Conservation (phyloP, 2,888 invertebrate species). For the Pseudeuparius sepicola region DNA sequence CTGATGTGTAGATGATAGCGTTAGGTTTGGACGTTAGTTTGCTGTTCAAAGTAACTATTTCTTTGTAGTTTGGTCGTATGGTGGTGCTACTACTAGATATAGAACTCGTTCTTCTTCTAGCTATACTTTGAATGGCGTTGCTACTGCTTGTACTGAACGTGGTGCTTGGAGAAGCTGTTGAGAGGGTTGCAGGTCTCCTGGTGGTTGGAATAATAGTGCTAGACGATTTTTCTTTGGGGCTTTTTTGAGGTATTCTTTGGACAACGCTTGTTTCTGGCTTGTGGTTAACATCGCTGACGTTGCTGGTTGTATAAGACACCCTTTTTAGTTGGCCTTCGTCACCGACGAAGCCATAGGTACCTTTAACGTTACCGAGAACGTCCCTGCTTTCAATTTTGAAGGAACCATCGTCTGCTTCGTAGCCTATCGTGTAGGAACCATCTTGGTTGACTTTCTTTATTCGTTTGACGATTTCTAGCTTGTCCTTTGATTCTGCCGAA, state of each 20-base stretch:
- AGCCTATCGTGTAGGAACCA: conserved; percentile 76
- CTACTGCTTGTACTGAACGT: too few relatives aligned
- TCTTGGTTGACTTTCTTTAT: conserved; percentile 72
- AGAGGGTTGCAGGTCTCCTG: conserved; percentile 41
- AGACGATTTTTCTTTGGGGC: conserved; percentile 36
- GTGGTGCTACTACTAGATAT: conserved; percentile 37
- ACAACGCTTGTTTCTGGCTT: conserved; percentile 35
- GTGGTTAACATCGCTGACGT: conserved; percentile 41
- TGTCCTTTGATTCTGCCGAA: conserved; percentile 56
- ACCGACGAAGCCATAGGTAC: conserved; percentile 74
- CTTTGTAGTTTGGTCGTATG: conserved; percentile 28
- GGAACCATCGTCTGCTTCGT: conserved; percentile 76
- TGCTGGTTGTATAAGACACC: conserved; percentile 60
- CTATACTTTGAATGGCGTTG: conserved; percentile 49
- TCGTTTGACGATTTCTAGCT: conserved; percentile 71
- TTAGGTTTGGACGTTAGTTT: conserved; percentile 34
- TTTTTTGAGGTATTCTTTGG: conserved; percentile 37
- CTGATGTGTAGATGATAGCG: conserved; percentile 33
- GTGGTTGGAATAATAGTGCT: too few relatives aligned
- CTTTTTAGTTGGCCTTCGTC: conserved; percentile 68
- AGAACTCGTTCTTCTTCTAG: conserved; percentile 48
- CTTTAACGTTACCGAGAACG: conserved; percentile 69
- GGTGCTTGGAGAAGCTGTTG: conserved; percentile 46
- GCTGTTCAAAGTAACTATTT: conserved; percentile 30
- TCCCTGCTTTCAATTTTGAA: conserved; percentile 78